Base-by-base conservation (phyloP, 2,888 invertebrate genomes). In the Meghimatium bilineatum region DNA sequence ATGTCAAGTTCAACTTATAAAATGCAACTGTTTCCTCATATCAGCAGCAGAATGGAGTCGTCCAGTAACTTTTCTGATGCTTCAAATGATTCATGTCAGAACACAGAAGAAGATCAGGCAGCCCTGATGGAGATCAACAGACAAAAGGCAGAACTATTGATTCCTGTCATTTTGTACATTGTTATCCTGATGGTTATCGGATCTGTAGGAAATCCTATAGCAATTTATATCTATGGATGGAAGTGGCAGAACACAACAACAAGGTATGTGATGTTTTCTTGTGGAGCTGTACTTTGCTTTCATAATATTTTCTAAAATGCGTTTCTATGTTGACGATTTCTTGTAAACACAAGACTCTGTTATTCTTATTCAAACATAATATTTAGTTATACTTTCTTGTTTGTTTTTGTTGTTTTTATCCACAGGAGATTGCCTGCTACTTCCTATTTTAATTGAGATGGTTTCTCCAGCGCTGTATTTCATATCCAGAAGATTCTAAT, bases 151-250 rank as follows among this genome's bases (percentile, higher is more conserved):
- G 44, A 71, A 23, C 72, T 85, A 20, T 75, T 87, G 44, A 81
- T 80, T 17, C 87, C 87, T 8, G 87, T 77, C 12, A 86, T 87
- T 23, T 8, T 83, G 29, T 84, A 86, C 71, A 86, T 83, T 0
- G 80, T 86, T 6, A 26, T 85, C 6, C 81, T 87, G 44, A 87
- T 87, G 87, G 49, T 86, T 14, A 49, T 87, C 26, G 87, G 87
- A 26, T 23, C 85, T 26, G 34, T 87, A 12, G 87, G 87, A 23
- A 87, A 87, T 69, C 86, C 87, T 6, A 23, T 87, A 1, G 86
- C 86, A 14, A 85, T 87, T 36, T 87, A 84, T 69, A 87, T 87
- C 83, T 87, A 87, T 80, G 87, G 87, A 32, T 87, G 86, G 85
- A 82, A 86, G 10, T 87, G 87, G 87, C 85, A 80, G 44, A 49